Evolutionary conservation across 2,888 invertebrate species (phyloP).

Genomic region (Matsumyia berberina): DNA sequence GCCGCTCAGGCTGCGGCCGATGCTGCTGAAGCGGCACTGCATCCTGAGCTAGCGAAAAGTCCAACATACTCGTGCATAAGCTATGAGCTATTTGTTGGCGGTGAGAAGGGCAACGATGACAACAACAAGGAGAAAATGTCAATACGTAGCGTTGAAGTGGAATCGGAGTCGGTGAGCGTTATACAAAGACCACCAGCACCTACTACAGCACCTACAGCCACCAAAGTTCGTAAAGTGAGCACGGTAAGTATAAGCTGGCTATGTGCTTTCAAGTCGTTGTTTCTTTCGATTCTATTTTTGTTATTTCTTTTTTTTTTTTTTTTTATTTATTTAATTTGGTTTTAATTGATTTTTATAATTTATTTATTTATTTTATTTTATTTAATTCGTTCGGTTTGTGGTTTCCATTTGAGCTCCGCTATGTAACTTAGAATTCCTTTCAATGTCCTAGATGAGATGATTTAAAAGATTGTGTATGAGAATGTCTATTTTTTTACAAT

Average conservation of each 20-base stretch:
- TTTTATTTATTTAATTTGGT: constrained; percentile 43
- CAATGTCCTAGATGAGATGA: constrained; percentile 57
- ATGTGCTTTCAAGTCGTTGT: constrained; percentile 79
- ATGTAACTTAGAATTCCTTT: constrained; percentile 58
- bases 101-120: constrained; percentile 95
- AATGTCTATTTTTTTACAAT: constrained; percentile 50
- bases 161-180: constrained; percentile 96
- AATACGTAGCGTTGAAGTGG: constrained; percentile 94
- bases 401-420: constrained; percentile 70
- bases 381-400: constrained; percentile 44
- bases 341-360: constrained; percentile 46
- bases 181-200: constrained; percentile 86
- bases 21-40: constrained; percentile 85
- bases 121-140: constrained; percentile 96
- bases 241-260: constrained; percentile 89
- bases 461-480: constrained; percentile 50
- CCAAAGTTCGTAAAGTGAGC: constrained; percentile 95
- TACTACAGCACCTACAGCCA: constrained; percentile 85
- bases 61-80: constrained; percentile 97
- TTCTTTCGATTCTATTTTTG: constrained; percentile 77
- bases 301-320: constrained; percentile 60
- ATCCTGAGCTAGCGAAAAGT: constrained; percentile 91
- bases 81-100: constrained; percentile 95
- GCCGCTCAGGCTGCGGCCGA: constrained; percentile 85
- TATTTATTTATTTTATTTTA: constrained; percentile 56